These are phyloP conservation scores for Troglohyphantes excavatus DNA, from an alignment of 2,888 invertebrate genomes.

Conservation along the genomic window DNA sequence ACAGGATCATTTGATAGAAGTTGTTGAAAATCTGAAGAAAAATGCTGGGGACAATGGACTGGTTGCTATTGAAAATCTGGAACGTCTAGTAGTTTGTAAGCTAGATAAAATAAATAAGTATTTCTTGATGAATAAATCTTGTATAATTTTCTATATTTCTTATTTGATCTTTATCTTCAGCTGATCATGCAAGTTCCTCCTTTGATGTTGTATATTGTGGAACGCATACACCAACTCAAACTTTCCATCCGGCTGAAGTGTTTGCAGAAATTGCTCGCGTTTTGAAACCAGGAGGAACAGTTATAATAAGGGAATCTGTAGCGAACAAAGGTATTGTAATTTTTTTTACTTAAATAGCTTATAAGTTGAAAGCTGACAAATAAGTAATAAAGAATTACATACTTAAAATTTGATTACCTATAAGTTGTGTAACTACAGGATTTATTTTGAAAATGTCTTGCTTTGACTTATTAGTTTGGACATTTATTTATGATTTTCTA, in stretches of 20 bases:
- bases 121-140: neutral
- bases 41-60: slow-evolving; percentile 82
- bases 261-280: slow-evolving; percentile 84
- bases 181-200: slow-evolving; percentile 85
- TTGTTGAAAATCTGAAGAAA: slow-evolving; percentile 84
- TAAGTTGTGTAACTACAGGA: too few species aligned
- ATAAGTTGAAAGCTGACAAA: too few species aligned
- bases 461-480: too few species aligned
- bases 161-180: slow-evolving; percentile 82
- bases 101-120: slow-evolving; percentile 78
- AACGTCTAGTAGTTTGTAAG: slow-evolving; percentile 86
- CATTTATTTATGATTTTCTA: too few species aligned
- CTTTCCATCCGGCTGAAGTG: slow-evolving; percentile 83
- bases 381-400: too few species aligned
- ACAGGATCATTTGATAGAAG: slow-evolving; percentile 84
- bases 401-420: too few species aligned
- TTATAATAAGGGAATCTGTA: slow-evolving; percentile 78
- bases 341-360: too few species aligned
- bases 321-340: slow-evolving; percentile 54
- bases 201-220: slow-evolving; percentile 87
- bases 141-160: neutral
- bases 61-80: slow-evolving; percentile 86
- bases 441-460: too few species aligned
- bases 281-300: slow-evolving; percentile 81
- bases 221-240: slow-evolving; percentile 83